Evolutionary conservation across 2,888 invertebrate genomes (phyloP).

Genomic region (Cantharis lateralis): DNA sequence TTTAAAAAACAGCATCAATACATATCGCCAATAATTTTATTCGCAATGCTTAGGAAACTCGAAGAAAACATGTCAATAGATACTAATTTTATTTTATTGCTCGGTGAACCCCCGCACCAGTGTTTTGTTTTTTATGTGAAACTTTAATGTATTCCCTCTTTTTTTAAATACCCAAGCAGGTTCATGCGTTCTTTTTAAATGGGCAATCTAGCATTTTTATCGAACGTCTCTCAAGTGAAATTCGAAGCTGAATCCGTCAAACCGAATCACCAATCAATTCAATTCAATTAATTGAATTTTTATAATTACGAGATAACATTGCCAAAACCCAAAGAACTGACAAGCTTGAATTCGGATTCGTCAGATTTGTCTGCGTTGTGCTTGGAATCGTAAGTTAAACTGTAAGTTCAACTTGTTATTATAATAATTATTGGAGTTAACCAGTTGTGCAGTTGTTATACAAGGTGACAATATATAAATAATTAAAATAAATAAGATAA

Average conservation of each 20-base stretch:
- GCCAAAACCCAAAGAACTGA: neutral
- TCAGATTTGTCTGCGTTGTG: neutral
- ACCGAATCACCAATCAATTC: no score
- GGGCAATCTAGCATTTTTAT: no score
- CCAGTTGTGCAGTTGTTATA: neutral
- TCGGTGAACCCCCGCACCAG: neutral
- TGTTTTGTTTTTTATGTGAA: no score
- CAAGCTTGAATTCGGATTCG: neutral
- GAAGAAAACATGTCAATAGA: neutral
- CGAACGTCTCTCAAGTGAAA: no score
- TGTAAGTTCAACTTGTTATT: neutral
- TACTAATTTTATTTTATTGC: slow-evolving; percentile 9
- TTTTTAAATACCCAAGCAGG: no score
- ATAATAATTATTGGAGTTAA: neutral
- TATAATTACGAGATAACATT: neutral
- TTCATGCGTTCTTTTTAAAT: no score
- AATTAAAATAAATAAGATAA: neutral
- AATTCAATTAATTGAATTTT: neutral
- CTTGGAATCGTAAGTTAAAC: neutral
- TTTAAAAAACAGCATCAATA: neutral
- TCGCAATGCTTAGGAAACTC: neutral
- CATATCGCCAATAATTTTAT: neutral
- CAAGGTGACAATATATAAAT: neutral
- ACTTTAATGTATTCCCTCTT: no score
- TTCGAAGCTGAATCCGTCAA: no score